Base-by-base conservation (phyloP, 2,797 vertebrate genomes). In the Sebastes itinus region DNA sequence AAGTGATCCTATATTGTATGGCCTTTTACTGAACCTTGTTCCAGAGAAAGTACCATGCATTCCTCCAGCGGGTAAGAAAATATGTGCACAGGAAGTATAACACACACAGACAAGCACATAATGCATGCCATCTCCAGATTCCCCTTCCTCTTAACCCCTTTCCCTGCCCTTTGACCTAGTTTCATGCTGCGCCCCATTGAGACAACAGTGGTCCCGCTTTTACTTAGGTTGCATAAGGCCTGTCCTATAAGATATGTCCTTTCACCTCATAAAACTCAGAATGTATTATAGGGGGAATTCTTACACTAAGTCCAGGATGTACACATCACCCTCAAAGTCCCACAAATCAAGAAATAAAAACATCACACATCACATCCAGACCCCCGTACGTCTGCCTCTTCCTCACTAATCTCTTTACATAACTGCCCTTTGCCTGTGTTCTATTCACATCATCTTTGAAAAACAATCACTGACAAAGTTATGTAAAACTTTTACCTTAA, bases 321-420 rank as follows among this genome's bases (percentile, higher is more conserved):
- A 32, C 77, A 75, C 16, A 77, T 77, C 64, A 71, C 27, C 46
- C 68, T 23, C 58, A 74, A 5, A 67, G 62, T 27, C 38, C n/a
- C 71, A 82, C 79, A 87, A 89, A 87, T 89, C 75, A 82, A 78
- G 60, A 49, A 76, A 79, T 67, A 82, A 88, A 87, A 87, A 82
- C 83, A 86, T 70, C 28, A 42, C 14, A n/a, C 60, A 32, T 16
- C 10, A 60, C 7, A 59, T 54, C 72, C 30, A 60, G 23, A 55
- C 23, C 68, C 18, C 23, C 20, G 25, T 78, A 22, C n/a, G 23
- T 71, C 69, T 56, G 72, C 69, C 32, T 20, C 23, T 54, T 65
- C 38, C 46, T 72, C 22, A 28, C 60, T 78, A 8, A 62, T 54
- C 69, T 76, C n/a, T 33, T 80, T 32, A 54, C 9, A 5, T 22